A percentile compares a stretch with the other conserved stretches of the same genome.
Evolutionary conservation across 2,113 vertebrate species (phyloP).

Genomic region (Antechinus stuartii): DNA sequence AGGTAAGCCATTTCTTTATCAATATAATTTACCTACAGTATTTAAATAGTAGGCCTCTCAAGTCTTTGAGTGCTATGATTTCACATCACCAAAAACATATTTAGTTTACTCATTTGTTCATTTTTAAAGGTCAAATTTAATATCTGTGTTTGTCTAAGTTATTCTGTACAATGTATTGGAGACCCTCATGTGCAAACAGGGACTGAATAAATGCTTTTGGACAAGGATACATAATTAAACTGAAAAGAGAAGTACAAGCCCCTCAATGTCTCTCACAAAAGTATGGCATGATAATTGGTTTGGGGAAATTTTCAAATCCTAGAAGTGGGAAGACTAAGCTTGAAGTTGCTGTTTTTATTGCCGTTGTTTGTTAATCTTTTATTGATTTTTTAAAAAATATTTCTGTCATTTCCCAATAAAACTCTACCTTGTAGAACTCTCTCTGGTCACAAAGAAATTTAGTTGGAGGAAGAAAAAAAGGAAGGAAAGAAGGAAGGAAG

Average conservation of each 20-base stretch:
- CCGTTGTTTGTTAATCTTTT: background rate
- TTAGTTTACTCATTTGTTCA: background rate
- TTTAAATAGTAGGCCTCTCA: background rate
- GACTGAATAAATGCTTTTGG: background rate
- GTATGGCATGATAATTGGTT: background rate
- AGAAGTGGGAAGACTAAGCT: background rate
- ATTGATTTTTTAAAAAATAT: background rate
- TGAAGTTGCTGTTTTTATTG: background rate
- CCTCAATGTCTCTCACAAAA: background rate
- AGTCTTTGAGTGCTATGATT: background rate
- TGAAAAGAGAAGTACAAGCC: background rate
- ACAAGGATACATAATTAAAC: background rate
- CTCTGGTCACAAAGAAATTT: background rate
- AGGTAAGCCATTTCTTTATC: background rate
- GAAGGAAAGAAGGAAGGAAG: no score
- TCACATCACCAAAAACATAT: background rate
- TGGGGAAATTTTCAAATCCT: slow-evolving; percentile 10
- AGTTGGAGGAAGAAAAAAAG: no score
- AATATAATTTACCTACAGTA: background rate
- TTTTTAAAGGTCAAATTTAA: background rate
- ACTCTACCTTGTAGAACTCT: background rate
- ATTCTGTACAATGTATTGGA: background rate
- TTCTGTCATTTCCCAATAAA: background rate
- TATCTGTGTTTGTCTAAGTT: background rate
- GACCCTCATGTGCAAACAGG: background rate